phyloP scores from a whole-genome alignment of 1,140 invertebrate genomes.

The Drosophila azteca region DNA sequence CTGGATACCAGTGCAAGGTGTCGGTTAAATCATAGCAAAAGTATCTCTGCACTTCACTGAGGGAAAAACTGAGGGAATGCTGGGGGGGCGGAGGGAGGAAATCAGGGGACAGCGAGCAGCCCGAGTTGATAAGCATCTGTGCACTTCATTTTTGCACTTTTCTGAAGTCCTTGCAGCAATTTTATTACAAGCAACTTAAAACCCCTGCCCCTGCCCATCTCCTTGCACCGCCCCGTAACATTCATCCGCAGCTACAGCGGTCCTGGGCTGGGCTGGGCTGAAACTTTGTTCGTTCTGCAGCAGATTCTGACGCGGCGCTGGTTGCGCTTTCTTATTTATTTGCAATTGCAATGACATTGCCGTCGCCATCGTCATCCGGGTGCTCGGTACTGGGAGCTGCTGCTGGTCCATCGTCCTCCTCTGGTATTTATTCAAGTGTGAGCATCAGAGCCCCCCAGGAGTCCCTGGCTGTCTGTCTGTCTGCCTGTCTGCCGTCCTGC shows the following conservation, averaged over 20 bases:
- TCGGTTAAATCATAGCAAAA: constrained; percentile 64
- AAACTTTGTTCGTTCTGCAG: constrained; percentile 62
- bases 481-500: constrained; percentile 2
- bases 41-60: constrained; percentile 43
- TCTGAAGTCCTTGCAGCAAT: constrained; percentile 66
- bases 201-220: constrained; percentile 2
- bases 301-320: constrained; percentile 37
- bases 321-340: constrained; percentile 73
- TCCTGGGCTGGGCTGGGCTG: constrained; percentile 17
- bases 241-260: too few relatives aligned
- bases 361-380: constrained; percentile 67
- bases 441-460: constrained; percentile 46
- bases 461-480: neutral
- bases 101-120: neutral
- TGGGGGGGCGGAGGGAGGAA: neutral
- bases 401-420: constrained; percentile 23
- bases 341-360: constrained; percentile 74
- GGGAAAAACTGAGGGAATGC: constrained; percentile 5
- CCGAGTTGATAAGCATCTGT: constrained; percentile 73
- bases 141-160: constrained; percentile 81
- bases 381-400: constrained; percentile 6
- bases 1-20: constrained; percentile 26
- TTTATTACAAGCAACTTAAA: constrained; percentile 80
- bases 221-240: neutral
- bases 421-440: constrained; percentile 78